Percentiles rank a stretch among this genome's conserved stretches.
Evolutionary conservation across 2,113 vertebrate genomes (phyloP).

Genomic region (Danio rerio): GRCz12tu NC_133197.1:7466001-7466500

Average conservation of each 20-base stretch:
- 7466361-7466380: background rate
- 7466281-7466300: slow-evolving; percentile 10
- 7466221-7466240: background rate
- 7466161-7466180: background rate
- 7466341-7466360: background rate
- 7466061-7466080: background rate
- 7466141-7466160: background rate
- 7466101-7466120: slow-evolving; percentile 42
- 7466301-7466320: background rate
- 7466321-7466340: background rate
- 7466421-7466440: background rate
- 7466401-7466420: background rate
- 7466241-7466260: background rate
- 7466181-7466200: background rate
- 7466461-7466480: too few species aligned
- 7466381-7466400: background rate
- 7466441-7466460: too few species aligned
- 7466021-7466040: too few species aligned
- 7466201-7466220: background rate
- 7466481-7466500: too few species aligned
- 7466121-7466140: background rate
- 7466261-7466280: background rate
- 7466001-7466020: too few species aligned
- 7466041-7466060: too few species aligned
- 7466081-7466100: slow-evolving; percentile 14